Evolutionary conservation across 2,888 invertebrate species (phyloP), one percentile per base, ranked within the genome.

Genomic region (Nomada fabriciana): DNA sequence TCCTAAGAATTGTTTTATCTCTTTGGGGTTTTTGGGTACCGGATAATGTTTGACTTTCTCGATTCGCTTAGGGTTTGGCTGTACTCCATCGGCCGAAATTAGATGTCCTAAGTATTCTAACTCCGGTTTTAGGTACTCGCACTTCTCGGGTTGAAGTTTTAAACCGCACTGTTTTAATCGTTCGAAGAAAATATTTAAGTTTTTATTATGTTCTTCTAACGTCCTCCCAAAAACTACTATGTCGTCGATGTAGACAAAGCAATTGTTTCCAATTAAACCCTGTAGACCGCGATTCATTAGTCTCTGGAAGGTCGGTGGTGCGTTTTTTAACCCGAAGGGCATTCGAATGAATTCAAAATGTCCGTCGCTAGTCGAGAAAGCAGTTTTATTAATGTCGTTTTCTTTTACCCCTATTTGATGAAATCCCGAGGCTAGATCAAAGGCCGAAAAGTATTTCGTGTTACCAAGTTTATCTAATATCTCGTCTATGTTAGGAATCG

Each of bases 291-390:
- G 64, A 47, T 77, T 71, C 79, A 79, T 70, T 0, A 75, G 15
- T 42, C 70, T 36, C 13, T 79, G 74, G 15, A 79, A 70, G 0
- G 61, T 59, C 1, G 71, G 69, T 0, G 63, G 69, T 0, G 55
- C 63, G n/a, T 76, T 69, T 43, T 57, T 70, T n/a, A 76, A 42
- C 0, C 75, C 61, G 42, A 72, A 72, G 0, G 71, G 71, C 71
- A 72, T 72, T 23, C 73, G 61, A 20, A 76, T 75, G 65, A 83
- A 90, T 59, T 91, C 86, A 50, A 85, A 90, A 36, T 90, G 88
- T 36, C 73, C 73, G 20, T 64, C 13, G 4, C 15, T 60, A 7
- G 23, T 65, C 2, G 57, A 65, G n/a, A 86, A 86, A 10, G 86
- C 82, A 0, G 82, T 84, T 76, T 86, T 82, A n/a, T 64, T 60